Conservation (phyloP, 2,888 invertebrate species). For the Salpingus planirostris region DNA sequence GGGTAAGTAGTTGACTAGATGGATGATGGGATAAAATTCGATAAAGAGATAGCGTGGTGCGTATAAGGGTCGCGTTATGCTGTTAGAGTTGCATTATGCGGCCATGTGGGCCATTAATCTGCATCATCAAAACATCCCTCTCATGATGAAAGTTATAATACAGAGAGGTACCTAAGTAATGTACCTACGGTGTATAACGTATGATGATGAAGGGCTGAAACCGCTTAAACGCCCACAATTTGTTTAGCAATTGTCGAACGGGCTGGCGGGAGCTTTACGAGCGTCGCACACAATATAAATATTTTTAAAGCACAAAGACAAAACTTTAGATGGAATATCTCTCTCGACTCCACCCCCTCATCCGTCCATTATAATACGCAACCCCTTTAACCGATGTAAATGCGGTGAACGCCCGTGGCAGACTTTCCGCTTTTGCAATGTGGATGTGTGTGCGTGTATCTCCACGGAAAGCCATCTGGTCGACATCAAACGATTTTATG, state of each 20-base stretch:
- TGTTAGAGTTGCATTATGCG: too few species aligned
- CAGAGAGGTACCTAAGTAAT: too few species aligned
- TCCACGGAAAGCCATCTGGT: conserved; percentile 36
- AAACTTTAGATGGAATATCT: conserved; percentile 40
- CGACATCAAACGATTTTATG: conserved; percentile 42
- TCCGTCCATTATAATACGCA: conserved; percentile 26
- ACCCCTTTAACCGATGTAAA: conserved; percentile 42
- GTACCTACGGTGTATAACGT: too few species aligned
- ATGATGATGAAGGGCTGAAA: too few species aligned
- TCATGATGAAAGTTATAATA: too few species aligned
- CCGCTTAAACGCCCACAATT: too few species aligned
- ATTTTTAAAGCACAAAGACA: conserved; percentile 42
- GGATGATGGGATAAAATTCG: too few species aligned
- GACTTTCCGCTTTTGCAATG: conserved; percentile 28
- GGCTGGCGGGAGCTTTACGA: conserved; percentile 7
- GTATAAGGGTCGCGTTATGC: too few species aligned
- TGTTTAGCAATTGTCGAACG: conserved; percentile 19
- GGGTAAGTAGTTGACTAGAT: too few species aligned
- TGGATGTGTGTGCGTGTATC: conserved; percentile 29
- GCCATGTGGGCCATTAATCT: too few species aligned
- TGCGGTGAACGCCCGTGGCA: conserved; percentile 36
- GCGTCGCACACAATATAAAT: conserved; percentile 35
- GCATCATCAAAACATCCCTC: too few species aligned
- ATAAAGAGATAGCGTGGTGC: too few species aligned
- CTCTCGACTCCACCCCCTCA: conserved; percentile 35